These are phyloP conservation scores for Morinoia aosen DNA, from an alignment of 2,888 invertebrate species.

Conservation along the genomic window DNA sequence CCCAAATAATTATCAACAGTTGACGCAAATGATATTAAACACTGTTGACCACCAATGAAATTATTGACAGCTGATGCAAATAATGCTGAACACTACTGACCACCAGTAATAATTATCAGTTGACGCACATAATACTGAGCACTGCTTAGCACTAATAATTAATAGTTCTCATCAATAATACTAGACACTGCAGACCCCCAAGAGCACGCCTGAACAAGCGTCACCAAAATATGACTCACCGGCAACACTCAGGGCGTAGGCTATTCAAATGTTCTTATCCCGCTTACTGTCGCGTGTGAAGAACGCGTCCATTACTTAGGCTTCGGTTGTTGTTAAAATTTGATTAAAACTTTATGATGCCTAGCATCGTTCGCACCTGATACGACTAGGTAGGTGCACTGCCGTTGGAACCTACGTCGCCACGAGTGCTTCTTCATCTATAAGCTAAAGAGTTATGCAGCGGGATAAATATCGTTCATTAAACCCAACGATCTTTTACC, in stretches of 20 bases:
- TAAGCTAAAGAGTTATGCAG: not conserved
- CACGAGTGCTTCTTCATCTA: not conserved
- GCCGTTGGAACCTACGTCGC: not conserved
- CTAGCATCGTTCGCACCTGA: not conserved
- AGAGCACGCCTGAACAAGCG: not conserved
- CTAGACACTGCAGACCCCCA: not conserved
- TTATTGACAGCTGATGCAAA: not conserved
- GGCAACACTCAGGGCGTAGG: not conserved
- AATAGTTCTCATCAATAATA: no score
- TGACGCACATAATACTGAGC: no score
- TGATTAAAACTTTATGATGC: not conserved
- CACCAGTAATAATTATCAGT: not conserved
- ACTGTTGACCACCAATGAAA: no score
- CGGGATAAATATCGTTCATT: not conserved
- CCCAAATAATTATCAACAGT: no score
- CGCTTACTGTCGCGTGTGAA: not conserved
- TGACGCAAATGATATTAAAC: no score
- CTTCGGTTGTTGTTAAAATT: not conserved
- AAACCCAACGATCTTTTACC: not conserved
- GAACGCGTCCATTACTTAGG: not conserved
- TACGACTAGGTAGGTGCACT: not conserved
- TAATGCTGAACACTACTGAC: not conserved
- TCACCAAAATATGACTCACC: not conserved
- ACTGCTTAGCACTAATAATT: no score
- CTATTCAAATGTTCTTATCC: constrained; percentile 1